Base-by-base conservation (phyloP, 2,797 vertebrate species). In the Hylomyscus alleni region DNA sequence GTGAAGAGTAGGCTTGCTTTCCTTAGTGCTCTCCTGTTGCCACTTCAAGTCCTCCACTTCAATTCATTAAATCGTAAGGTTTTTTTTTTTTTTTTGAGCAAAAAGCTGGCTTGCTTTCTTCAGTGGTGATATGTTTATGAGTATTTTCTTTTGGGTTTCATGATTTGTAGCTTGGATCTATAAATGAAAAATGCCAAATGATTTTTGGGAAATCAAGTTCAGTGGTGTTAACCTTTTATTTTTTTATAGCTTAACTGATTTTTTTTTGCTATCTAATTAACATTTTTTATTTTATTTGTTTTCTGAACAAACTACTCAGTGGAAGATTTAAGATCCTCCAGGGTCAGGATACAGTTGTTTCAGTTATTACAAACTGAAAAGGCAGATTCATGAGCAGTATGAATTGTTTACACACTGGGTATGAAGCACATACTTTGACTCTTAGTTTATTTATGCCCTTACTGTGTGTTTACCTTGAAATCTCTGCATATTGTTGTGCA, bases 371-470 rank as follows among this genome's bases (percentile, higher is more conserved):
- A 78, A 86, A 50, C 47, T 52, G n/a, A 91, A 94, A 87, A 82
- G 58, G 37, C 44, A 91, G 78, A 83, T 89, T 90, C 50, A 24
- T 93, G 69, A 91, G 24, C 62, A 95, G 52, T 47, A 65, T 54
- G 10, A 34, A n/a, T 52, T 87, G 67, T 29, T 93, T 88, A 76
- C 67, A 7, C 3, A 47, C 4, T 91, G 5, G 54, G n/a, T 91
- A 40, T 76, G 67, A 34, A 75, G 14, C 15, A 89, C 29, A 88
- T 91, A 78, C 37, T 60, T 87, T 95, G 69, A 20, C 78, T 93
- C 85, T 93, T 67, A 94, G 26, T 82, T 88, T 78, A 34, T 65
- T 94, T 91, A 93, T 31, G 14, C 81, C 58, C 29, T 78, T 81
- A 31, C 14, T 80, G 37, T 88, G 47, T 93, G 13, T 50, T 83